Conservation (phyloP, 2,888 invertebrate species). For the Timema cristinae region DNA sequence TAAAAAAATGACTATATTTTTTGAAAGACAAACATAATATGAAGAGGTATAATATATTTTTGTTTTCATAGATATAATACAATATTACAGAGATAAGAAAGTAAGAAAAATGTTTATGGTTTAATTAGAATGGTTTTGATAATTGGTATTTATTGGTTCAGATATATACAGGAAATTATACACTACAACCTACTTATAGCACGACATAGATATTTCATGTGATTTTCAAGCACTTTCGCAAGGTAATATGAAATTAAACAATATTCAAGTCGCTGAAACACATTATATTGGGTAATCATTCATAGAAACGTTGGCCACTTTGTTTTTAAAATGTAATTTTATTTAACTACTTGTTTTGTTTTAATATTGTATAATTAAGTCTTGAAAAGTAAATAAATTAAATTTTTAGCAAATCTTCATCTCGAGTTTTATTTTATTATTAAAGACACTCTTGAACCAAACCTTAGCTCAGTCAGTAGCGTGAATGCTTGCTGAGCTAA, state of each 20-base stretch:
- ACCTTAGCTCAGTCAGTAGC: too few species aligned
- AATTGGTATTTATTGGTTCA: not conserved
- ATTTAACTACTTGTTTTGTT: conserved; percentile 15
- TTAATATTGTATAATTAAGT: conserved; percentile 22
- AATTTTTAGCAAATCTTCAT: conserved; percentile 27
- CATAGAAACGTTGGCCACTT: not conserved
- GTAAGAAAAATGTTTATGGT: too few species aligned
- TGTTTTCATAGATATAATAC: conserved; percentile 12
- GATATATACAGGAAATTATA: not conserved
- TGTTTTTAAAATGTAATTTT: conserved; percentile 1
- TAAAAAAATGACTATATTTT: conserved; percentile 2
- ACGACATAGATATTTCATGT: not conserved
- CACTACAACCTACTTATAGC: conserved; percentile 19
- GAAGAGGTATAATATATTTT: conserved; percentile 8
- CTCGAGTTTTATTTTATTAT: not conserved
- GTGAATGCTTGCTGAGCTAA: too few species aligned
- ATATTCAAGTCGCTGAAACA: conserved; percentile 7
- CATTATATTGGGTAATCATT: conserved; percentile 4
- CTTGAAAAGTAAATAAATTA: conserved; percentile 25
- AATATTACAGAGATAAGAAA: conserved; percentile 14
- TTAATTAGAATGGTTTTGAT: too few species aligned
- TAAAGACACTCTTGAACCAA: too few species aligned
- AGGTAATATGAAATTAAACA: not conserved
- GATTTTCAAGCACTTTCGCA: not conserved
- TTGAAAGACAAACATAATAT: not conserved